Conservation (phyloP, 2,797 vertebrate species). For the Myotis myotis region DNA sequence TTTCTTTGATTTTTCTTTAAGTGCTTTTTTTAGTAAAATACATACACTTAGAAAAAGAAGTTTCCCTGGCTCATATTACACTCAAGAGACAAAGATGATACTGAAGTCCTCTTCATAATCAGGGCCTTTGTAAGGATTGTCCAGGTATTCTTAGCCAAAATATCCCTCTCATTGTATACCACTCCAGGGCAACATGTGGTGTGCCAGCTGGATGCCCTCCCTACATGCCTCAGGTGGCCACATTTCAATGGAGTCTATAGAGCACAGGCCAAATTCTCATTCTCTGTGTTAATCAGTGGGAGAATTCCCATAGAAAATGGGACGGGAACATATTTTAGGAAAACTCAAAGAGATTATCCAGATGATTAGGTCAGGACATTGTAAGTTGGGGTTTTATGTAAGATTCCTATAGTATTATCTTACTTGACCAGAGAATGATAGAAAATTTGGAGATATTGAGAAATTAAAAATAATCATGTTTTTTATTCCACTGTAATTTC, state of each 20-base stretch:
- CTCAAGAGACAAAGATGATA: constrained; percentile 66
- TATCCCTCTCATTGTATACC: constrained; percentile 72
- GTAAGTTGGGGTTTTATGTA: constrained; percentile 62
- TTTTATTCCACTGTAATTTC: constrained; percentile 50
- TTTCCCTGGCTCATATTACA: constrained; percentile 69
- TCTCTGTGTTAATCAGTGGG: constrained; percentile 79
- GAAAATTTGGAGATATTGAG: constrained; percentile 63
- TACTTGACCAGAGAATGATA: constrained; percentile 55
- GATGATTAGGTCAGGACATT: constrained; percentile 72
- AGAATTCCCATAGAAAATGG: constrained; percentile 80
- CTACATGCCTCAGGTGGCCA: constrained; percentile 80
- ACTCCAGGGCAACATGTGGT: constrained; percentile 78
- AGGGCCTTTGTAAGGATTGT: constrained; percentile 74
- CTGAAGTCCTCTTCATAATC: constrained; percentile 76
- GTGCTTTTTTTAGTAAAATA: constrained; percentile 18
- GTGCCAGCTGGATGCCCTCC: constrained; percentile 81
- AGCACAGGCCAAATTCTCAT: constrained; percentile 79
- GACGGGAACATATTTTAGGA: constrained; percentile 76
- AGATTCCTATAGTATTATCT: constrained; percentile 69
- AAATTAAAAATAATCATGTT: constrained; percentile 53
- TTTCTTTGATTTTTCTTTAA: constrained; percentile 64
- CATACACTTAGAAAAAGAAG: constrained; percentile 70
- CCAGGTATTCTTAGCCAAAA: constrained; percentile 81
- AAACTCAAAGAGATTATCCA: constrained; percentile 76
- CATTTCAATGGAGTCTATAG: constrained; percentile 81